phyloP scores from a whole-genome alignment of 1,140 invertebrate genomes.

The Trissolcus basalis region DNA sequence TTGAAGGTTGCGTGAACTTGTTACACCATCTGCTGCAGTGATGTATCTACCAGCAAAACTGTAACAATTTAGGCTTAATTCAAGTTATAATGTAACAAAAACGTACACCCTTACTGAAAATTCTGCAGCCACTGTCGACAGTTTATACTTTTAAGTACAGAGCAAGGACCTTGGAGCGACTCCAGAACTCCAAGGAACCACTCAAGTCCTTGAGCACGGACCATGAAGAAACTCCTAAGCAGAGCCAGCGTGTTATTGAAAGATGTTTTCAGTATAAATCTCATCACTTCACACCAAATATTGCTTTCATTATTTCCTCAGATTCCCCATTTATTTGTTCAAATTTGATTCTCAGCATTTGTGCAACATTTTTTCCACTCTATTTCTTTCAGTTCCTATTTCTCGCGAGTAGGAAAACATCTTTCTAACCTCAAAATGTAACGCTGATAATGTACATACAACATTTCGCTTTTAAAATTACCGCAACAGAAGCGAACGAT shows the following conservation, averaged over 20 bases:
- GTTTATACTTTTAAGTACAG: slow-evolving; percentile 1
- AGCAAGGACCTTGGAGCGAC: neutral
- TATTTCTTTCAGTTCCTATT: too few relatives aligned
- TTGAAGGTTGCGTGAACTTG: neutral
- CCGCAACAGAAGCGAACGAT: neutral
- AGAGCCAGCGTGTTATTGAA: too few relatives aligned
- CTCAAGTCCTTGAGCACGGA: slow-evolving; percentile 1
- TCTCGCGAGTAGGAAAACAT: too few relatives aligned
- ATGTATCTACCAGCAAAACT: neutral
- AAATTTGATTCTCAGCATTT: too few relatives aligned
- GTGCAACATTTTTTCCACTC: too few relatives aligned
- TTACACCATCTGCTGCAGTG: neutral
- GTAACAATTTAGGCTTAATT: neutral
- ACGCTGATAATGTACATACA: neutral
- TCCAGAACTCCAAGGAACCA: neutral
- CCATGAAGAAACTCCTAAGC: neutral
- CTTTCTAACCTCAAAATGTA: neutral
- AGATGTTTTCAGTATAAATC: too few relatives aligned
- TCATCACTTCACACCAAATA: too few relatives aligned
- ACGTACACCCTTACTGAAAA: neutral
- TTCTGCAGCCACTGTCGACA: neutral
- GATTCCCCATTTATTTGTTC: too few relatives aligned
- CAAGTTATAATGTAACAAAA: neutral
- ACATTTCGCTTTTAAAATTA: slow-evolving; percentile 12
- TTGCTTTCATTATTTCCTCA: too few relatives aligned